Base-by-base conservation (phyloP, 2,113 vertebrate genomes). In the Nibea albiflora region DNA sequence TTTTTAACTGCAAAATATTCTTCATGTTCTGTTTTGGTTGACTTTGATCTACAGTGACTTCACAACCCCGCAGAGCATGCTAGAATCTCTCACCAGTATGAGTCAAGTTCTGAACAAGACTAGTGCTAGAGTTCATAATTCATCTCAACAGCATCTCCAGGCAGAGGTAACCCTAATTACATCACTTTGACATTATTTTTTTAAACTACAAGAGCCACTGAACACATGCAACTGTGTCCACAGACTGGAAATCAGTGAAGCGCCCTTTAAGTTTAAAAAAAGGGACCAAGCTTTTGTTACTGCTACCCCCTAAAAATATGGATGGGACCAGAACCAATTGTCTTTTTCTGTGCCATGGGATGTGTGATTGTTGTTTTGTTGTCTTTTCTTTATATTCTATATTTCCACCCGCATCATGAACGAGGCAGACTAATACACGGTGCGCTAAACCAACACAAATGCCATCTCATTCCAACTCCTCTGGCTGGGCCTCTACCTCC, bases 401-500 rank as follows among this genome's bases (percentile, higher is more conserved):
- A 71, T 65, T 49, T 53, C 44, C 44, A 42, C 9, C 49, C 62
- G n/a, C 22, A 35, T 64, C 44, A 54, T 58, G 60, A 77, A 50
- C 71, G 50, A 83, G 73, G 76, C n/a, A 53, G 54, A 83, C 24
- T 65, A 52, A 49, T 67, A n/a, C 44, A 0, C 47, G 15, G 64
- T 46, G 67, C 53, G 17, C 69, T 63, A 80, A 81, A 81, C 66
- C 28, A 58, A 78, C 56, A 67, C 53, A 1, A 67, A 72, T 52
- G 52, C 49, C 76, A 20, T 76, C 56, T 78, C 58, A 65, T 72
- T 63, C 22, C 11, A 11, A 12, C 39, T 85, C 72, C 68, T 78
- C 82, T 53, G 72, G 76, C 78, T 64, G 31, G 42, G 31, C 76
- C 50, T 76, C 57, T 69, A 60, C 75, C 68, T 68, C 61, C 71